A percentile compares a stretch with the other conserved stretches of the same genome.
Evolutionary conservation across 2,113 vertebrate genomes (phyloP).

Genomic region (Clarias macrocephalus): DNA sequence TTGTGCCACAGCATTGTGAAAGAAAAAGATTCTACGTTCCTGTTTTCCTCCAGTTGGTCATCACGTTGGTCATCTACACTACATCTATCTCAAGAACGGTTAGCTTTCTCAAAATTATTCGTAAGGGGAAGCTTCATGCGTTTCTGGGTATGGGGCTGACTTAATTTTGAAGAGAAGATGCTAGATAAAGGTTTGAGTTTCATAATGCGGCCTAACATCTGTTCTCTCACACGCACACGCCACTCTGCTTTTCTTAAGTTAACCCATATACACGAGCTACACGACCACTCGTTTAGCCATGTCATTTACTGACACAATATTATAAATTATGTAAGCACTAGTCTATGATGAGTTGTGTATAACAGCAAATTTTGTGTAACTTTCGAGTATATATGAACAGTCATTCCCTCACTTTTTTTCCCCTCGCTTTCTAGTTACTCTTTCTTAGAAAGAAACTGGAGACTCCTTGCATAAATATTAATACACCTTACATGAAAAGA

Average conservation of each 20-base stretch:
- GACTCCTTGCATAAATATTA: neutral
- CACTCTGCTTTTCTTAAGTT: neutral
- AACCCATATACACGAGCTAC: neutral
- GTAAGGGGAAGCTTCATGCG: constrained; percentile 18
- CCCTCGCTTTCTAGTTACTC: no score
- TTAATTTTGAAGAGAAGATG: constrained; percentile 11
- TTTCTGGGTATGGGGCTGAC: constrained; percentile 24
- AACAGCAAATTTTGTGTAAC: neutral
- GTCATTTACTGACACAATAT: neutral
- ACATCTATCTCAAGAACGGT: neutral
- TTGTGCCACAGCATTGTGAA: neutral
- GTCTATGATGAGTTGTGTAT: neutral
- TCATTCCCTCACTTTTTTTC: neutral
- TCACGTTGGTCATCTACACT: neutral
- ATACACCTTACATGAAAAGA: neutral
- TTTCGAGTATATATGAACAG: neutral
- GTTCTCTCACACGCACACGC: neutral
- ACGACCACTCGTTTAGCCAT: neutral
- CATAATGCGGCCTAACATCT: neutral
- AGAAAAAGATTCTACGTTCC: neutral
- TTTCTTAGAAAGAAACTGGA: neutral
- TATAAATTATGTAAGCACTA: neutral
- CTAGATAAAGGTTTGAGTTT: constrained; percentile 21
- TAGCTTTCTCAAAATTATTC: neutral
- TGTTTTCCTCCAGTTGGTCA: neutral